Evolutionary conservation across 2,113 vertebrate genomes (phyloP), one percentile per base, ranked within the genome.

Genomic region (Cynopterus brachyotis): DNA sequence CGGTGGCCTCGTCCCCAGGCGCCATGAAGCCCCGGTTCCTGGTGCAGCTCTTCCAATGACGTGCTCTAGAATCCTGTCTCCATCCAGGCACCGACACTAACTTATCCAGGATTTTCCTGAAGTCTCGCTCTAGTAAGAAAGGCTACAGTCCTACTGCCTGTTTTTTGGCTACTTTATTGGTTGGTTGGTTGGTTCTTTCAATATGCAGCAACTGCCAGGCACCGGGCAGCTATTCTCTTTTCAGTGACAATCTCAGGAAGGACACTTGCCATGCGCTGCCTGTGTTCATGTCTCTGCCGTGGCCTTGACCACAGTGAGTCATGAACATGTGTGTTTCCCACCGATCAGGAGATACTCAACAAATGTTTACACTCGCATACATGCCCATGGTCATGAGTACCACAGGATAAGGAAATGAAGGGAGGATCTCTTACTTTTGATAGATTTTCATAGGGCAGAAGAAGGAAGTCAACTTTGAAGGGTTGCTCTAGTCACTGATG

Each of bases 271-370:
- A 0, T 9, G 13, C 11, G 12, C 26, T 15, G 64, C 50, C 9
- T 17, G 13, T 37, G 60, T 28, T 3, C 9, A 8, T 13, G 5
- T 6, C 20, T 67, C 47, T 24, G 3, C 2, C 3, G 12, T 1
- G 10, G 78, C 35, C 9, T 13, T 62, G 2, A 7, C 26, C 47
- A n/a, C n/a, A 0, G 26, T 6, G 59, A 67, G n/a, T 62, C 9
- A 7, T 0, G 35, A 3, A 13, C n/a, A 9, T 0, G 3, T 47
- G 35, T 3, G 24, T 24, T 35, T 86, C 19, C 66, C 32, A 7
- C 50, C 0, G 0, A 5, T 12, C 19, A 50, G 59, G 10, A 57
- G 67, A 22, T 16, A 37, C 17, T 45, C 57, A 22, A 5, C 11
- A 50, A 26, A 30, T 0, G 20, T 42, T 72, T 26, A 53, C 4